A percentile compares a stretch with the other conserved stretches of the same genome.
phyloP scores from a whole-genome alignment of 2,797 vertebrate genomes.

The Spinibarbus caldwelli region DNA sequence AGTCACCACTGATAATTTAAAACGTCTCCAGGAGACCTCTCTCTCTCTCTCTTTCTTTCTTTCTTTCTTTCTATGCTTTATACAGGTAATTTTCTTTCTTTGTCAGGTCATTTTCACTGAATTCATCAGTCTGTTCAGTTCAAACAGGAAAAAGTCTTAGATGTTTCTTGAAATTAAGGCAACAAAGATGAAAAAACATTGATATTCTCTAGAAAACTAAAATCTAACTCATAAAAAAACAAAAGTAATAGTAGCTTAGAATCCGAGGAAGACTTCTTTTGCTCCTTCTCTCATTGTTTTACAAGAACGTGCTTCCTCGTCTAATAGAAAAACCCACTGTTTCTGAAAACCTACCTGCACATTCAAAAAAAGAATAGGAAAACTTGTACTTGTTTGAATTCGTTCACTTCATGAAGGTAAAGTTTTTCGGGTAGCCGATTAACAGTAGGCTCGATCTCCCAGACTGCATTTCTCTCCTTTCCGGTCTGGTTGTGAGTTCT shows the following conservation, averaged over 20 bases:
- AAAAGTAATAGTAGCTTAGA: slow-evolving; percentile 89
- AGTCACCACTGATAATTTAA: slow-evolving; percentile 87
- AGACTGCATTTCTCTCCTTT: slow-evolving; percentile 78
- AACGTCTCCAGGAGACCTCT: slow-evolving; percentile 90
- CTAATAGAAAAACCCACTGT: slow-evolving; percentile 77
- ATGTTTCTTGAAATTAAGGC: slow-evolving; percentile 99
- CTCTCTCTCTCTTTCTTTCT: too few relatives aligned
- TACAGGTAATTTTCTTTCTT: slow-evolving; percentile 81
- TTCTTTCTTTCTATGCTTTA: slow-evolving; percentile 72
- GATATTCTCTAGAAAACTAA: slow-evolving; percentile 90
- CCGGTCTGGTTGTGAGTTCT: slow-evolving; percentile 74
- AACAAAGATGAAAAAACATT: slow-evolving; percentile 97
- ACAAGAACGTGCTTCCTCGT: slow-evolving; percentile 82
- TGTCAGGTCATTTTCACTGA: slow-evolving; percentile 57
- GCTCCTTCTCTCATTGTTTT: slow-evolving; percentile 73
- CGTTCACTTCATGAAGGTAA: slow-evolving; percentile 82
- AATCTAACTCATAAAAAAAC: slow-evolving; percentile 81
- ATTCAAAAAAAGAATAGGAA: slow-evolving; percentile 83
- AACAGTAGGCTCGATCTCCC: slow-evolving; percentile 79
- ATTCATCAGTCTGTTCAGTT: slow-evolving; percentile 71
- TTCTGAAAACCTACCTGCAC: slow-evolving; percentile 86
- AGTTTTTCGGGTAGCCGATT: slow-evolving; percentile 72
- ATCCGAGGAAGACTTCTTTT: slow-evolving; percentile 92
- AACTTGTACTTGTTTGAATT: slow-evolving; percentile 77
- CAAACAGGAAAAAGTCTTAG: slow-evolving; percentile 85